phyloP scores from a whole-genome alignment of 2,113 vertebrate species.

The Miniopterus natalensis region DNA sequence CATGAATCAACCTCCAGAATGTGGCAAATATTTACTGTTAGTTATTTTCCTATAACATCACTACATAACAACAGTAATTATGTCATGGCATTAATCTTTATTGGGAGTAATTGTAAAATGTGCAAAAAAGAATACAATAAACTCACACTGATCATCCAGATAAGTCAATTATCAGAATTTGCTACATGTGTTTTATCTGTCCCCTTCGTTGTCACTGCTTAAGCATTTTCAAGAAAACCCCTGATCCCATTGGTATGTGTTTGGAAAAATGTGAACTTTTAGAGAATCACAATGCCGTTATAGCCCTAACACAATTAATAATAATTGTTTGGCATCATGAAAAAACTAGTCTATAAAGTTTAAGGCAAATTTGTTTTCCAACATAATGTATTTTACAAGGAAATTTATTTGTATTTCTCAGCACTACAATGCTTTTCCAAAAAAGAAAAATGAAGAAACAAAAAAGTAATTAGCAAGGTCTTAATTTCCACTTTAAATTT shows the following conservation, averaged over 20 bases:
- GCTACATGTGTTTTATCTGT: neutral
- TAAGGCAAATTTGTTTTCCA: neutral
- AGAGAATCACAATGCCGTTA: neutral
- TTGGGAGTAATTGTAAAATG: neutral
- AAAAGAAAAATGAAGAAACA: constrained; percentile 21
- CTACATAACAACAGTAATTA: neutral
- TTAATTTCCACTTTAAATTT: constrained; percentile 55
- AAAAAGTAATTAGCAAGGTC: constrained; percentile 50
- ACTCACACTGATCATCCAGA: neutral
- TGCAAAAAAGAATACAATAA: neutral
- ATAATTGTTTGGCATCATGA: neutral
- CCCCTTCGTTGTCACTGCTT: neutral
- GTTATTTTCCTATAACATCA: neutral
- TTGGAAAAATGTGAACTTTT: neutral
- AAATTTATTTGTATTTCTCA: constrained; percentile 19
- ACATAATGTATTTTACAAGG: neutral
- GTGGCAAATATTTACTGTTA: neutral
- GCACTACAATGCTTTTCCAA: neutral
- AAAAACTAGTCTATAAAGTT: neutral
- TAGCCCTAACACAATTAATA: neutral
- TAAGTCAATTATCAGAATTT: neutral
- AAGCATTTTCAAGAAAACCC: neutral
- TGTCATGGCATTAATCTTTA: neutral
- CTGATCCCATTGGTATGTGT: neutral
- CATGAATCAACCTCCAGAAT: neutral